Evolutionary conservation across 2,797 vertebrate genomes (phyloP).

Genomic region (Enteromius argenteus): DNA sequence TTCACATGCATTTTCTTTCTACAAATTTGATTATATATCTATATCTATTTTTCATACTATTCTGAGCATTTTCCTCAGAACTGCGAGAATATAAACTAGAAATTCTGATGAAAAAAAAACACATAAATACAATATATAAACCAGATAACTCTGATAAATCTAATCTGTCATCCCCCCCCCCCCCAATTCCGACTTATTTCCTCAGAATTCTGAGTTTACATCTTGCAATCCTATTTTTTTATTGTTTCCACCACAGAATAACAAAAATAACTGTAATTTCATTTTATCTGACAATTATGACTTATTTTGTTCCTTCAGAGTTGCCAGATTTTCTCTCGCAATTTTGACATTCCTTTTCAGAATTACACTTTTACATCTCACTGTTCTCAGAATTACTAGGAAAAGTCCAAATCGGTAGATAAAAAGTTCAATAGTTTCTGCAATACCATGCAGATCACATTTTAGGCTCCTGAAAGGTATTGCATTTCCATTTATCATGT

Average conservation of each 20-base stretch:
- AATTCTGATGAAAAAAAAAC: neutral
- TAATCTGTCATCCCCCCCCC: too few relatives aligned
- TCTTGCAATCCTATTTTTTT: neutral
- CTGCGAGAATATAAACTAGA: neutral
- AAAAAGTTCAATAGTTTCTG: neutral
- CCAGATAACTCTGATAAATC: neutral
- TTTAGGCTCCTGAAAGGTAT: neutral
- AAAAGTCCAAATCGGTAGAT: neutral
- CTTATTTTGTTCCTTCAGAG: neutral
- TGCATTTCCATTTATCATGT: conserved; percentile 8
- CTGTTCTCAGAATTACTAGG: neutral
- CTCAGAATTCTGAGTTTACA: neutral
- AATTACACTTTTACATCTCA: neutral
- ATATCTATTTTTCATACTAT: neutral
- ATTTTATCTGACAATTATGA: neutral
- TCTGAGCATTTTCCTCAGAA: neutral
- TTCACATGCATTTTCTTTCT: neutral
- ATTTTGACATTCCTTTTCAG: neutral
- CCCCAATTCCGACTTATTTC: neutral
- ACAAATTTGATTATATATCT: neutral
- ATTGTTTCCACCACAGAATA: neutral
- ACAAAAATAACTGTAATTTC: neutral
- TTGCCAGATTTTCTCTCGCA: neutral
- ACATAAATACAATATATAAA: neutral
- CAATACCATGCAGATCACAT: neutral